Evolutionary conservation across 2,888 invertebrate genomes (phyloP).

Genomic region (Therioaphis trifolii): DNA sequence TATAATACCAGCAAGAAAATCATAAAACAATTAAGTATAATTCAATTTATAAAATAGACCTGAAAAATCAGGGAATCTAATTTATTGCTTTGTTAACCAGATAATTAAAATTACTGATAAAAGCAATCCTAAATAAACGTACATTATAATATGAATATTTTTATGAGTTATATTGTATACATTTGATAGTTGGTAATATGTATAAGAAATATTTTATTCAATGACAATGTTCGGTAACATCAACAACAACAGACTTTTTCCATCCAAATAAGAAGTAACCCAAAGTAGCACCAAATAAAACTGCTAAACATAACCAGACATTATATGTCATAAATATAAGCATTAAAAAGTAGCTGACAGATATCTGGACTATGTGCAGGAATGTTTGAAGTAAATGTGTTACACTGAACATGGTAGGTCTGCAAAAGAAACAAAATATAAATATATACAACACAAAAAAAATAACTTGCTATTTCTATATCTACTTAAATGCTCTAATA

Average conservation of each 20-base stretch:
- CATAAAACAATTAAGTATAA: constrained; percentile 10
- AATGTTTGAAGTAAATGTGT: constrained; percentile 88
- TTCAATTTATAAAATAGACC: constrained; percentile 36
- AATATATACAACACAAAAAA: constrained; percentile 34
- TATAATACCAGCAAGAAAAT: constrained; percentile 2
- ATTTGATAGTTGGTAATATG: neutral
- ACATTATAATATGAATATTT: neutral
- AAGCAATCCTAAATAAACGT: constrained; percentile 8
- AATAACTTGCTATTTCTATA: too few relatives aligned
- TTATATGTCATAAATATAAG: constrained; percentile 98
- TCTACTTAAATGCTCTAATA: too few relatives aligned
- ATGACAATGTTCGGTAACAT: constrained; percentile 96
- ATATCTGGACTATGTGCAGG: constrained; percentile 89
- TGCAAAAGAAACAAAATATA: constrained; percentile 68
- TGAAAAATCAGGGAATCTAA: neutral
- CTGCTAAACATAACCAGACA: constrained; percentile 90
- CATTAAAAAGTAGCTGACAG: constrained; percentile 93
- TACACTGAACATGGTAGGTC: constrained; percentile 84
- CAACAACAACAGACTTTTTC: constrained; percentile 93
- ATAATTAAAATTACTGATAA: constrained; percentile 23
- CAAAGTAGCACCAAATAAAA: constrained; percentile 87
- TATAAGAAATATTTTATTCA: constrained; percentile 70
- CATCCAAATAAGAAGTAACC: constrained; percentile 97
- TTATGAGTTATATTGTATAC: constrained; percentile 50
- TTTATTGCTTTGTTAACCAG: constrained; percentile 43